A percentile compares a stretch with the other conserved stretches of the same genome.
Evolutionary conservation across 2,113 vertebrate genomes (phyloP).

Genomic region (Corapipo altera): DNA sequence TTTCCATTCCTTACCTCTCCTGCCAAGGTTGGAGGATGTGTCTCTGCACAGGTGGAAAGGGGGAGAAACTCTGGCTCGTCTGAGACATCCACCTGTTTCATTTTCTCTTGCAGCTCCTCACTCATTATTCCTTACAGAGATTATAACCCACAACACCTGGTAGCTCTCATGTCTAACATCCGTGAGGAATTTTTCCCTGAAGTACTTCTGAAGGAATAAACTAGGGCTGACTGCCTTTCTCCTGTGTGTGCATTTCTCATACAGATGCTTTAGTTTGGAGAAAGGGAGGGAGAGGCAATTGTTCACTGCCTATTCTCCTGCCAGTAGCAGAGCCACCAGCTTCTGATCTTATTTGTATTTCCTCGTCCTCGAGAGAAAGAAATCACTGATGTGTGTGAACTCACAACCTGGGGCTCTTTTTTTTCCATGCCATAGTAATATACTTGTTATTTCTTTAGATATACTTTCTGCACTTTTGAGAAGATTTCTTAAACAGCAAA

Average conservation of each 20-base stretch:
- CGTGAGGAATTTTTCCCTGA: neutral
- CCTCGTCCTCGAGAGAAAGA: neutral
- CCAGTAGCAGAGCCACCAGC: no score
- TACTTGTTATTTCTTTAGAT: neutral
- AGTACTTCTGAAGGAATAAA: neutral
- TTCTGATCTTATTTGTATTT: neutral
- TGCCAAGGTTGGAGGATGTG: neutral
- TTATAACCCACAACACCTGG: neutral
- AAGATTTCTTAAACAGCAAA: neutral
- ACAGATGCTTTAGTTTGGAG: neutral
- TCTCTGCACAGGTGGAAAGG: neutral
- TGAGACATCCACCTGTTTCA: neutral
- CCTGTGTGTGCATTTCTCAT: rapidly evolving
- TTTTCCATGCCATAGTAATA: rapidly evolving
- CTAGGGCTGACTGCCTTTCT: neutral
- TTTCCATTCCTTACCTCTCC: neutral
- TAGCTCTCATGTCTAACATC: neutral
- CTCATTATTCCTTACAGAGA: neutral
- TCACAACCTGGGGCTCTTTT: neutral
- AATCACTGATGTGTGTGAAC: neutral
- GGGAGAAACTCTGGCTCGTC: neutral
- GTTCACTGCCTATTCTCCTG: no score
- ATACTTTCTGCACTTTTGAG: neutral
- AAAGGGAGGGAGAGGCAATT: no score
- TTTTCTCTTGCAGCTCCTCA: neutral